Conservation (phyloP, 2,888 invertebrate genomes). For the Mythimna pallens region DNA sequence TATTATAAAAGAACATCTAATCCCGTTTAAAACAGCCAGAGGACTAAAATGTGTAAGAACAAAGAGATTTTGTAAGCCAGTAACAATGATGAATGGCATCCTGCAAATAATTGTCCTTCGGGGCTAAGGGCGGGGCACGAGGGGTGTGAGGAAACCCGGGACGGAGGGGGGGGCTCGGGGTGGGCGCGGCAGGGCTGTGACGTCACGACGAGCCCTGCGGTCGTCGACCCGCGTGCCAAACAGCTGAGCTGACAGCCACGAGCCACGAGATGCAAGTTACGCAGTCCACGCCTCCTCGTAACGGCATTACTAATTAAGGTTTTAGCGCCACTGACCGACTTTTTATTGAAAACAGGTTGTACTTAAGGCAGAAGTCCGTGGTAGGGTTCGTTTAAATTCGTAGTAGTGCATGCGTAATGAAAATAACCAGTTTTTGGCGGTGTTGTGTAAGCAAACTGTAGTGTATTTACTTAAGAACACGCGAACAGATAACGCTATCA, state of each 20-base stretch:
- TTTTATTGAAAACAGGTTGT: slow-evolving; percentile 60
- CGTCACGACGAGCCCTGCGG: slow-evolving; percentile 84
- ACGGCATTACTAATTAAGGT: slow-evolving; percentile 63
- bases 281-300: slow-evolving; percentile 51
- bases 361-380: slow-evolving; percentile 28
- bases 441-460: slow-evolving; percentile 34
- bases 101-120: slow-evolving; percentile 86
- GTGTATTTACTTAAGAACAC: slow-evolving; percentile 47
- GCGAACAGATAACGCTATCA: slow-evolving; percentile 53
- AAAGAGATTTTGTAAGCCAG: slow-evolving; percentile 73
- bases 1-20: slow-evolving; percentile 59
- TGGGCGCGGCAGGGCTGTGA: slow-evolving; percentile 82
- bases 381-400: slow-evolving; percentile 42
- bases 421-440: slow-evolving; percentile 51
- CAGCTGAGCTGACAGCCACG: slow-evolving; percentile 77
- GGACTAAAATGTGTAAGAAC: slow-evolving; percentile 67
- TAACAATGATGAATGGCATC: slow-evolving; percentile 83
- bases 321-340: slow-evolving; percentile 65
- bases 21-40: slow-evolving; percentile 59
- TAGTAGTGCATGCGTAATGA: slow-evolving; percentile 32
- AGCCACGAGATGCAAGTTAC: slow-evolving; percentile 55
- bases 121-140: slow-evolving; percentile 65
- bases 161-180: slow-evolving; percentile 52
- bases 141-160: slow-evolving; percentile 58
- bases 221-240: slow-evolving; percentile 76